These are phyloP conservation scores for Bufotes viridis DNA, from an alignment of 2,797 vertebrate genomes.

Conservation along the genomic window DNA sequence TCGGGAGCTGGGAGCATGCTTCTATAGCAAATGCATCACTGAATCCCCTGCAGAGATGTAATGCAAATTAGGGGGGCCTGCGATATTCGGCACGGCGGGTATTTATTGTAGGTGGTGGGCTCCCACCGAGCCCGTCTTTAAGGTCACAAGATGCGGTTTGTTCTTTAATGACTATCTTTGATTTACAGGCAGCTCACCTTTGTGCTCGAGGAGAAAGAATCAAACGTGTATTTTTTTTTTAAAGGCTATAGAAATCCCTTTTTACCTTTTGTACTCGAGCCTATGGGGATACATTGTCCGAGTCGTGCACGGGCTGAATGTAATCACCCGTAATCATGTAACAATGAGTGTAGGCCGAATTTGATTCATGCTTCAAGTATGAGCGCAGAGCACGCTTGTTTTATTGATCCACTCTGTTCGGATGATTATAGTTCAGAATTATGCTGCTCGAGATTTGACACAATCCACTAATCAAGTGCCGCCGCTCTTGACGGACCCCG, in stretches of 20 bases:
- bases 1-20: constrained; percentile 49
- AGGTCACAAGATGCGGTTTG: constrained; percentile 41
- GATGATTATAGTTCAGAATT: constrained; percentile 1
- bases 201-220: constrained; percentile 42
- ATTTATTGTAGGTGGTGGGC: constrained; percentile 30
- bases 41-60: constrained; percentile 46
- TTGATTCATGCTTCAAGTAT: constrained; percentile 28
- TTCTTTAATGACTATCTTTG: constrained; percentile 55
- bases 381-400: not conserved
- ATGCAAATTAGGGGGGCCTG: constrained; percentile 44
- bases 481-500: not conserved
- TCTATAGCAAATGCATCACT: constrained; percentile 46
- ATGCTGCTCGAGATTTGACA: constrained; percentile 14
- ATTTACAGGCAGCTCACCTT: constrained; percentile 59
- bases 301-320: not conserved
- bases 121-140: constrained; percentile 37
- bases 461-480: constrained; percentile 16
- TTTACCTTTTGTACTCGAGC: constrained; percentile 13
- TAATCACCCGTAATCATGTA: constrained; percentile 36
- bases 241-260: constrained; percentile 30
- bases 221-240: not conserved
- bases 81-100: constrained; percentile 38
- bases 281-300: constrained; percentile 30
- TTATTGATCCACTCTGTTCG: constrained; percentile 25
- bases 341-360: constrained; percentile 22